Evolutionary conservation across 2,113 vertebrate species (phyloP).

Genomic region (Lynx canadensis): DNA sequence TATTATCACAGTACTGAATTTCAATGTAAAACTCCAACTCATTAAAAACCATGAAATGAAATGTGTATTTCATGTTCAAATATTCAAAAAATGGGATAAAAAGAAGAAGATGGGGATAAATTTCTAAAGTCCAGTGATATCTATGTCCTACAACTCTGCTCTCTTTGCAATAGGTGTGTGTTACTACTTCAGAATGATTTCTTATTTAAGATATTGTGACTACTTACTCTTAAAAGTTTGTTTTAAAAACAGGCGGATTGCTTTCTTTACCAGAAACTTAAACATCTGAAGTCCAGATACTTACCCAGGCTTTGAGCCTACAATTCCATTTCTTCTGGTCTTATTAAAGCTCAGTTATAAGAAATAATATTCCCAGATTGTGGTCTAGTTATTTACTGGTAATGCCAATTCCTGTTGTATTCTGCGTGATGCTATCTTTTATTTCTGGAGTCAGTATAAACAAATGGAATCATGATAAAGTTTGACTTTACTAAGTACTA

Average conservation of each 20-base stretch:
- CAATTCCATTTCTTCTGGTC: background rate
- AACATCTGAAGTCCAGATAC: background rate
- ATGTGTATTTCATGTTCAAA: background rate
- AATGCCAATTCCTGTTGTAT: background rate
- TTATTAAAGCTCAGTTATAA: background rate
- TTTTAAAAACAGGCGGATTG: background rate
- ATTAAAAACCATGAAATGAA: constrained; percentile 47
- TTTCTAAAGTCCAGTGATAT: background rate
- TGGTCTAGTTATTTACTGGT: background rate
- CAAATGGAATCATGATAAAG: background rate
- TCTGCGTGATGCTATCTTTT: background rate
- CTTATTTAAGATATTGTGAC: background rate
- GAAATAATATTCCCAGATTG: background rate
- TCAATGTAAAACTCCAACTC: constrained; percentile 59
- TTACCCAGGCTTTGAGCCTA: background rate
- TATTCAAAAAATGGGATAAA: background rate
- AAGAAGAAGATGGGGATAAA: background rate
- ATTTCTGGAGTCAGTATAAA: background rate
- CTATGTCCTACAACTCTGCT: background rate
- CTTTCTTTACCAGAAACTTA: background rate
- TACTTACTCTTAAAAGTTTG: background rate
- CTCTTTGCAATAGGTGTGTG: background rate
- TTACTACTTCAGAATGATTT: background rate
- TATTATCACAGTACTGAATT: constrained; percentile 57
- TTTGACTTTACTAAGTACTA: background rate